phyloP scores from a whole-genome alignment of 2,888 invertebrate species.

The Poecilobothrus nobilitatus region DNA sequence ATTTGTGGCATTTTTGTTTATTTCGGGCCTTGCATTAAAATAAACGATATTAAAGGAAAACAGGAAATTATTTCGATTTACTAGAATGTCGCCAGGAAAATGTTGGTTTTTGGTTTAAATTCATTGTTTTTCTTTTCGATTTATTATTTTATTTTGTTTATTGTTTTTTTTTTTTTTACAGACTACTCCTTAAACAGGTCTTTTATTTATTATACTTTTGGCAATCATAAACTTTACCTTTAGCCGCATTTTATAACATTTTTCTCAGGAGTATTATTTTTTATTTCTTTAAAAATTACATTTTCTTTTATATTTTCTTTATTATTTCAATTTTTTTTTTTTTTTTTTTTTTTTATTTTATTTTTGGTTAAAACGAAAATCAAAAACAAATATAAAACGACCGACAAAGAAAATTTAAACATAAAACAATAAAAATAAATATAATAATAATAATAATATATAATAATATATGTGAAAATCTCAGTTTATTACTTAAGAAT shows the following conservation, averaged over 20 bases:
- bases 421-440: neutral
- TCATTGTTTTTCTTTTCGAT: neutral
- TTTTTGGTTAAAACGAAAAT: neutral
- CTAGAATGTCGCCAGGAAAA: neutral
- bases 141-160: neutral
- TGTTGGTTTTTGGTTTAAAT: too few relatives aligned
- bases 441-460: neutral
- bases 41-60: too few relatives aligned
- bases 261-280: slow-evolving; percentile 3
- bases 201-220: neutral
- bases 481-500: slow-evolving; percentile 1
- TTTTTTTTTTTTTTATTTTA: neutral
- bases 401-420: neutral
- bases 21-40: neutral
- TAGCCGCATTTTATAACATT: neutral
- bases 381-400: neutral
- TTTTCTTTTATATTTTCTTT: too few relatives aligned
- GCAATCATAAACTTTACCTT: slow-evolving; percentile 4
- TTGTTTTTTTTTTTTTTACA: neutral
- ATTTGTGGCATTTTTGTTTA: neutral
- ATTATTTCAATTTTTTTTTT: too few relatives aligned
- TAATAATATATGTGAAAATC: slow-evolving; percentile 3
- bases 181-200: neutral
- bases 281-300: neutral
- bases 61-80: neutral